Percentiles rank a stretch among this genome's conserved stretches.
Conservation (phyloP, 2,797 vertebrate genomes). For the Huso huso region DNA sequence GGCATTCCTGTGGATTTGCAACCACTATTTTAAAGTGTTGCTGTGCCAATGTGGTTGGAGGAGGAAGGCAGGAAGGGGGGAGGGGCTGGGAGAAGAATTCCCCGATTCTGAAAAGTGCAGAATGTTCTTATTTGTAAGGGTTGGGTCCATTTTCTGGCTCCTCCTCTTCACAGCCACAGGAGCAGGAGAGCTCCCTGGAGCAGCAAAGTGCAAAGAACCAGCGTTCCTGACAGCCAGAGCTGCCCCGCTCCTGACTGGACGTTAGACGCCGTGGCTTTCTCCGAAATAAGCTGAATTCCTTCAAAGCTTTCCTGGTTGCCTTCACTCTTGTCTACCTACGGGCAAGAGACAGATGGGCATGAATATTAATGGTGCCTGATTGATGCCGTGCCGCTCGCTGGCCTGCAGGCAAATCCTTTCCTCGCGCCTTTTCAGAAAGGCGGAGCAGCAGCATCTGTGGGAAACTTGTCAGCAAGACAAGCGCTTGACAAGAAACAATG, state of each 20-base stretch:
- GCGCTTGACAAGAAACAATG: conserved; percentile 10
- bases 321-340: conserved; percentile 49
- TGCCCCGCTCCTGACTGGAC: conserved; percentile 46
- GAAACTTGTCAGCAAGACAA: background rate
- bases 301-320: conserved; percentile 45
- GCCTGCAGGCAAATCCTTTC: conserved; percentile 48
- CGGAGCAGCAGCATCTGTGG: conserved; percentile 23
- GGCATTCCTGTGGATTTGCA: no score
- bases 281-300: conserved; percentile 56
- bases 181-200: no score
- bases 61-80: no score
- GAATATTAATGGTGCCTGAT: conserved; percentile 64
- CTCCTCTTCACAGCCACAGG: no score
- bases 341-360: conserved; percentile 50
- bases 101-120: no score
- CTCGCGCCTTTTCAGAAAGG: conserved; percentile 51
- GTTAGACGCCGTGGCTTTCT: conserved; percentile 56
- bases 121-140: no score
- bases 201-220: no score
- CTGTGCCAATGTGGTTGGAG: no score
- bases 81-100: no score
- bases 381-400: conserved; percentile 46
- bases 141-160: no score
- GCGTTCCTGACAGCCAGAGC: background rate
- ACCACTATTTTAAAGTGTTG: no score